Evolutionary conservation across 2,113 vertebrate species (phyloP).

Genomic region (Passer domesticus): DNA sequence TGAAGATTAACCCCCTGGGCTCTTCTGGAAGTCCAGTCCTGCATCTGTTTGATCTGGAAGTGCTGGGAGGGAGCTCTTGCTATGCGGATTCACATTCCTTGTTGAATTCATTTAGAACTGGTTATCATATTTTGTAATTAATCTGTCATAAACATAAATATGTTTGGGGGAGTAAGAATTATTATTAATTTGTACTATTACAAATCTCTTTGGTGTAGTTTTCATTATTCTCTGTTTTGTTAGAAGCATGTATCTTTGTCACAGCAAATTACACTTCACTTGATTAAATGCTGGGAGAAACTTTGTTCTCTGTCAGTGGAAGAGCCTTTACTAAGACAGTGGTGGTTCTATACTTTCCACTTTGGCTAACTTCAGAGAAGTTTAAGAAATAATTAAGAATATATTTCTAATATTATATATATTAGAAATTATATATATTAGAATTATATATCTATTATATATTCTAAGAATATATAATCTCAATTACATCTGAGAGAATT

Average conservation of each 20-base stretch:
- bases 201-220: neutral
- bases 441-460: too few species aligned
- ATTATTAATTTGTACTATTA: neutral
- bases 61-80: neutral
- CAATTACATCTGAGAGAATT: neutral
- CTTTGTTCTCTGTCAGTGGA: neutral
- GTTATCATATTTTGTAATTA: neutral
- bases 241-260: neutral
- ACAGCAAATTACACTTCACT: neutral
- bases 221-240: neutral
- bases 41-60: slow-evolving; percentile 28
- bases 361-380: neutral
- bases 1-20: neutral
- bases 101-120: neutral
- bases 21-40: neutral
- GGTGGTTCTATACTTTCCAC: neutral
- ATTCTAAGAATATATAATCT: too few species aligned
- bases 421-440: too few species aligned
- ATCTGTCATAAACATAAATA: slow-evolving; percentile 3
- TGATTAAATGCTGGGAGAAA: neutral
- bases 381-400: neutral
- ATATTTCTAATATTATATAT: too few species aligned
- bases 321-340: neutral
- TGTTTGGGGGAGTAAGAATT: neutral
- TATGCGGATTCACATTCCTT: neutral